Conservation (phyloP, 2,113 vertebrate species). For the Zosterops hypoxanthus region DNA sequence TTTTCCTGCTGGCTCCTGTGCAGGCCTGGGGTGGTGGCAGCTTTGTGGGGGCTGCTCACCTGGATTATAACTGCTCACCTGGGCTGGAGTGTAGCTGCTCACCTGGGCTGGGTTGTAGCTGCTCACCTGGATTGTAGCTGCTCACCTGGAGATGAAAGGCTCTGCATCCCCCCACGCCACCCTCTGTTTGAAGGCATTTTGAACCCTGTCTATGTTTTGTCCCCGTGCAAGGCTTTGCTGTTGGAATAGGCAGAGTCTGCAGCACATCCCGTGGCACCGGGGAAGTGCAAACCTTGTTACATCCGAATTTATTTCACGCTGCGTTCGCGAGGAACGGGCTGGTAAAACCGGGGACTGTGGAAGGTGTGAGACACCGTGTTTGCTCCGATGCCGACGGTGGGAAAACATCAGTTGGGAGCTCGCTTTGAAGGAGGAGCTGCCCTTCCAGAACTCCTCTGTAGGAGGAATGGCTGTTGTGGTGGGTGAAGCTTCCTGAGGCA, state of each 20-base stretch:
- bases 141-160: background rate
- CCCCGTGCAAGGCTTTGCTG: background rate
- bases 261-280: background rate
- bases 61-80: background rate
- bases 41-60: background rate
- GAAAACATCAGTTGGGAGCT: constrained; percentile 17
- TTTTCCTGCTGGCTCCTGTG: background rate
- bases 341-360: background rate
- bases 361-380: background rate
- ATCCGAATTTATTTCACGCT: background rate
- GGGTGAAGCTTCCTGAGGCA: background rate
- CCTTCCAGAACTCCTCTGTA: background rate
- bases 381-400: background rate
- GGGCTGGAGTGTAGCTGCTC: background rate
- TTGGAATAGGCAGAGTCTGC: background rate
- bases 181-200: background rate
- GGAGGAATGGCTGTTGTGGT: background rate
- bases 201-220: background rate
- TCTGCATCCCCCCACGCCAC: background rate
- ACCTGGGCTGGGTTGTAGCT: background rate
- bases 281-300: background rate
- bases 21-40: background rate
- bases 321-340: background rate
- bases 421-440: constrained; percentile 42
- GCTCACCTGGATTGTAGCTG: no score